A percentile compares a stretch with the other conserved stretches of the same genome.
These are phyloP conservation scores for Gymnorhina tibicen DNA, from an alignment of 2,113 vertebrate species.

Conservation along the genomic window DNA sequence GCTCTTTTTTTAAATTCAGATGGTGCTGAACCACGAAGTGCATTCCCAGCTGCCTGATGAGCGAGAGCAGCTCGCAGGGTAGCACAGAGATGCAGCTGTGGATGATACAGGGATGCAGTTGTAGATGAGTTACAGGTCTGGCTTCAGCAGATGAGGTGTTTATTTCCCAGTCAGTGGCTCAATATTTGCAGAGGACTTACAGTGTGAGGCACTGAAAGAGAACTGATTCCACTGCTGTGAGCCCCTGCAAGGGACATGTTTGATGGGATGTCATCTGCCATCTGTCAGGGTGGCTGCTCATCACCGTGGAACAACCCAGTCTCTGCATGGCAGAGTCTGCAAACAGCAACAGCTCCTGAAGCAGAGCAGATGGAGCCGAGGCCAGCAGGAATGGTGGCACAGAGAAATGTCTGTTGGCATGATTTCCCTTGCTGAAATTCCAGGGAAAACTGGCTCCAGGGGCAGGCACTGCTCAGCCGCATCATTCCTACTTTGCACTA, in stretches of 20 bases:
- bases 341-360: background rate
- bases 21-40: background rate
- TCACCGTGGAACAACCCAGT: fast-evolving
- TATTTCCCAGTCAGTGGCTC: background rate
- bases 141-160: background rate
- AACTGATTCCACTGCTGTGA: background rate
- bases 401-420: background rate
- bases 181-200: background rate
- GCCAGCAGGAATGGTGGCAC: background rate
- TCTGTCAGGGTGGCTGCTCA: background rate
- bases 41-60: background rate
- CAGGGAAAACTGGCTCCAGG: background rate
- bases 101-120: background rate
- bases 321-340: background rate
- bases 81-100: background rate
- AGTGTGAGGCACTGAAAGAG: background rate
- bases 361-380: background rate
- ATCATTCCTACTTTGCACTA: background rate
- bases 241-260: background rate
- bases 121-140: background rate
- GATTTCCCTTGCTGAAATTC: background rate
- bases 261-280: background rate
- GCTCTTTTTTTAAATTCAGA: background rate
- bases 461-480: background rate
- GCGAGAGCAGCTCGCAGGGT: background rate